Conservation (phyloP, 2,797 vertebrate species). For the Coracias cyanogaster region DNA sequence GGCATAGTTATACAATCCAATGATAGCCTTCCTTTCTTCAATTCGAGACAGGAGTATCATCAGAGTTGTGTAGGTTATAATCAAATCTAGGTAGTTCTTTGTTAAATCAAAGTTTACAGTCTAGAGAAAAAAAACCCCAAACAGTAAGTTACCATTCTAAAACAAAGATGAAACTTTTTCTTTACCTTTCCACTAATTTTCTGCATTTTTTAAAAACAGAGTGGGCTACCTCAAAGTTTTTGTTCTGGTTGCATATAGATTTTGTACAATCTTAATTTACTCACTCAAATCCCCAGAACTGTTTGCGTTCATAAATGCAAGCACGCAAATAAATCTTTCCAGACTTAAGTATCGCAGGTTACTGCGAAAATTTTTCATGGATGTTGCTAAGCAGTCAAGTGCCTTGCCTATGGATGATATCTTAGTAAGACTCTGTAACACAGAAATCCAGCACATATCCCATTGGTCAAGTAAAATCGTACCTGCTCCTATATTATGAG, state of each 20-base stretch:
- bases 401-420: not conserved
- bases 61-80: constrained; percentile 97
- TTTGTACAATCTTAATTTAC: not conserved
- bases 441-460: not conserved
- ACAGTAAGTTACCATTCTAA: not conserved
- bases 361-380: not conserved
- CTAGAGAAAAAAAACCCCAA: constrained; percentile 60
- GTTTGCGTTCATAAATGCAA: not conserved
- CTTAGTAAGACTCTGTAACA: not conserved
- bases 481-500: not conserved
- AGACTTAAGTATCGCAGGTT: not conserved
- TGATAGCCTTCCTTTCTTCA: constrained; percentile 98
- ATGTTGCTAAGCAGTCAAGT: not conserved
- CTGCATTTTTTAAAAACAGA: not conserved
- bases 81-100: constrained; percentile 97
- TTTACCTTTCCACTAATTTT: not conserved
- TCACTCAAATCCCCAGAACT: not conserved
- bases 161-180: not conserved
- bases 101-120: constrained; percentile 99
- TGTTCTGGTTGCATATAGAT: not conserved
- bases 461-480: not conserved
- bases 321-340: not conserved
- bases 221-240: not conserved
- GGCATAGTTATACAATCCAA: constrained; percentile 97
- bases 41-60: constrained; percentile 97